A percentile compares a stretch with the other conserved stretches of the same genome.
These are phyloP conservation scores for Hyposmocoma kahamanoa DNA, from an alignment of 1,140 invertebrate genomes.

Conservation along the genomic window DNA sequence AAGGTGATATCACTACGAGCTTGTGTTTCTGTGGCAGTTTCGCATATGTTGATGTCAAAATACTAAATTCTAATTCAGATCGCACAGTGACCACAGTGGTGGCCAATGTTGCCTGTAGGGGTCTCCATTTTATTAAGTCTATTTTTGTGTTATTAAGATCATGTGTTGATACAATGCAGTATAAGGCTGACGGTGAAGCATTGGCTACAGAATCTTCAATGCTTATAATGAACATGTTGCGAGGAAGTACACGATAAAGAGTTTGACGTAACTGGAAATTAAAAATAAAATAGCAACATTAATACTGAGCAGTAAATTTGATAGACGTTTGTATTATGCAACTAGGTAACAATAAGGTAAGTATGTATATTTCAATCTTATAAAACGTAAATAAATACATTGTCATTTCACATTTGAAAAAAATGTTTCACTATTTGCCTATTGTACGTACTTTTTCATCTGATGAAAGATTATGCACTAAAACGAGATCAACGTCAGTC, in stretches of 20 bases:
- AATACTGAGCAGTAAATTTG: too few relatives aligned
- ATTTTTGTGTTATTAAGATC: constrained; percentile 1
- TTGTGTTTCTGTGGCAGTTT: background rate
- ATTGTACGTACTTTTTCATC: constrained; percentile 21
- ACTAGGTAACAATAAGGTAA: too few relatives aligned
- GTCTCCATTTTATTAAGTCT: constrained; percentile 17
- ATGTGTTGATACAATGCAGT: constrained; percentile 11
- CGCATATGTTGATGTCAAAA: background rate
- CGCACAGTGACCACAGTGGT: constrained; percentile 8
- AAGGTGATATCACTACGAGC: constrained; percentile 8
- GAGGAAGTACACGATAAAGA: constrained; percentile 10
- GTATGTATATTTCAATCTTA: too few relatives aligned
- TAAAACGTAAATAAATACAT: too few relatives aligned
- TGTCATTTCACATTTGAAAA: too few relatives aligned
- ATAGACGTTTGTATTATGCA: too few relatives aligned
- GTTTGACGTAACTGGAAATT: constrained; percentile 16
- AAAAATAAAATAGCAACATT: background rate
- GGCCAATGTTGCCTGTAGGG: background rate
- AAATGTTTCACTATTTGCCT: too few relatives aligned
- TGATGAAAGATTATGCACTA: constrained; percentile 15
- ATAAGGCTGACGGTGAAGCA: constrained; percentile 10
- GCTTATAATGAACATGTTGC: constrained; percentile 14
- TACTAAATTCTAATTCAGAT: background rate
- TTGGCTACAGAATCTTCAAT: constrained; percentile 7
- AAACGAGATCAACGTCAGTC: constrained; percentile 12